phyloP scores from a whole-genome alignment of 23 tunicate genomes.

The Trididemnum miniatum region DNA sequence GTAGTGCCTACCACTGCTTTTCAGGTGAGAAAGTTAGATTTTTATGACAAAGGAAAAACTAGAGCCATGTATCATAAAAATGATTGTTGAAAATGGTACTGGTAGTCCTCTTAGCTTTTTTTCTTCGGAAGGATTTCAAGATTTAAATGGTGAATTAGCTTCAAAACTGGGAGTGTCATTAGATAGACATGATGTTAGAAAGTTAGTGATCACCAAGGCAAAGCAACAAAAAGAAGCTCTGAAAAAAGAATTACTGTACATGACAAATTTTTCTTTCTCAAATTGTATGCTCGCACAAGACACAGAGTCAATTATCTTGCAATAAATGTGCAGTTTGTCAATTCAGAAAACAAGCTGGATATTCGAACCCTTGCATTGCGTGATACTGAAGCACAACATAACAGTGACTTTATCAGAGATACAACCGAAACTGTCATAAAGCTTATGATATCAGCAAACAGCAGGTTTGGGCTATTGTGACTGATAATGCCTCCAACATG shows the following conservation, averaged over 20 bases:
- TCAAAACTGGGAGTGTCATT: neutral
- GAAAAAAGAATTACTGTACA: neutral
- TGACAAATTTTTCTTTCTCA: neutral
- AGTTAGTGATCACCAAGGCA: neutral
- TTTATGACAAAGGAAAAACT: neutral
- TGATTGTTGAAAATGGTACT: neutral
- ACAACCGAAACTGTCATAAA: neutral
- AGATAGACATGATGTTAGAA: neutral
- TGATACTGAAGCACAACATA: neutral
- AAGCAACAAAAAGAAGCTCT: neutral
- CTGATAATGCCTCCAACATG: no score
- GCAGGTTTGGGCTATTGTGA: no score
- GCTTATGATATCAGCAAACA: no score
- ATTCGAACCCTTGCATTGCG: neutral
- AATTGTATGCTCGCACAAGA: neutral
- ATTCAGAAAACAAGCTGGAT: neutral
- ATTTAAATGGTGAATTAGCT: neutral
- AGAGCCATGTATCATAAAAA: neutral
- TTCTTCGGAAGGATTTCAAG: neutral
- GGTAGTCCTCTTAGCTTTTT: neutral
- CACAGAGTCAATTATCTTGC: neutral
- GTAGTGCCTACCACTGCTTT: no score
- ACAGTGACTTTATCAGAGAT: neutral
- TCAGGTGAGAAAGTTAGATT: no score
- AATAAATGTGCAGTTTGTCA: neutral